Conservation (phyloP, 2,888 invertebrate species). For the Sphaerophoria taeniata region DNA sequence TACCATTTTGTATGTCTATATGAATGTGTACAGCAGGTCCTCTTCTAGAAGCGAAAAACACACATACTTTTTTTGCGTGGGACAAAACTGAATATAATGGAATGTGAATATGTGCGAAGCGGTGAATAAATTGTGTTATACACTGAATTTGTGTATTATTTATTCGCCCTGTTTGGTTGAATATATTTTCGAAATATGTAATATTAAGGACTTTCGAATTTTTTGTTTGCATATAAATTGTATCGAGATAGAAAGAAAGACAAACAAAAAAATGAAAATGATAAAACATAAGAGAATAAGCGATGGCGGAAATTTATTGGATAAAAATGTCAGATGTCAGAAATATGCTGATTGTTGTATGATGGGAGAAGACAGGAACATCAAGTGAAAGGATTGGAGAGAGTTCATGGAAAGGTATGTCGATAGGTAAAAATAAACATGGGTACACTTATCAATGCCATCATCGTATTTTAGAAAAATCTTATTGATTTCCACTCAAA, state of each 20-base stretch:
- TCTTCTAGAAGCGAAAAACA: neutral
- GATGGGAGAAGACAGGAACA: too few species aligned
- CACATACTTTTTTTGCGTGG: slow-evolving; percentile 30
- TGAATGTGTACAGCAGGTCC: neutral
- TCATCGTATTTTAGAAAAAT: too few species aligned
- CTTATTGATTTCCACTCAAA: too few species aligned
- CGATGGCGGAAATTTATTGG: neutral
- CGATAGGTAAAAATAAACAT: too few species aligned
- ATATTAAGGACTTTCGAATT: slow-evolving; percentile 36
- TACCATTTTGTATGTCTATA: neutral
- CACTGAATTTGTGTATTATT: slow-evolving; percentile 54
- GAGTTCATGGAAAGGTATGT: too few species aligned
- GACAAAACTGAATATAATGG: slow-evolving; percentile 36
- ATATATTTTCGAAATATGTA: slow-evolving; percentile 26
- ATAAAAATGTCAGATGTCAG: slow-evolving; percentile 25
- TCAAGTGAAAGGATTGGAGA: too few species aligned
- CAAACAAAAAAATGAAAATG: neutral
- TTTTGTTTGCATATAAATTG: neutral
- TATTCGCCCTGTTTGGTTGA: slow-evolving; percentile 33
- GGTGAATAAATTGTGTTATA: slow-evolving; percentile 60
- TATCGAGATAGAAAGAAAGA: neutral
- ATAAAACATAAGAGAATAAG: slow-evolving; percentile 8
- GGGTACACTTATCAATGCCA: too few species aligned
- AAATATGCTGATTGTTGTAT: too few species aligned
- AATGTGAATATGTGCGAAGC: slow-evolving; percentile 34